Percentiles rank a stretch among this genome's conserved stretches.
Evolutionary conservation across 2,797 vertebrate species (phyloP).

Genomic region (Crax fasciolata): DNA sequence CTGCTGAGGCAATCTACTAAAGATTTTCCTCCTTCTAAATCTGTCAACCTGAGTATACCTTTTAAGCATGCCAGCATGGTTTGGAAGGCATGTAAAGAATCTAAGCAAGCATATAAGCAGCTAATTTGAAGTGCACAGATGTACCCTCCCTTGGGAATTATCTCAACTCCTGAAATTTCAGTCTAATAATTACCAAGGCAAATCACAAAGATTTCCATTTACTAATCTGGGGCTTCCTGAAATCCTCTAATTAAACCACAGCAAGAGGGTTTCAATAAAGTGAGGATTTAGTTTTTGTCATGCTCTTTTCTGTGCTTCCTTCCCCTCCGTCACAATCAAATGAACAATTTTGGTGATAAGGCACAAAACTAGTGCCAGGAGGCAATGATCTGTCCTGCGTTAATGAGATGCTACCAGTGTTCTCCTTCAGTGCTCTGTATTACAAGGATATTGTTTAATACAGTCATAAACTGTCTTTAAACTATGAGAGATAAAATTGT

Average conservation of each 20-base stretch:
- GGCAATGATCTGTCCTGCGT: neutral
- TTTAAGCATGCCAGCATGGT: slow-evolving; percentile 23
- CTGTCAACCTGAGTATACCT: slow-evolving; percentile 32
- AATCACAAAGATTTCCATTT: slow-evolving; percentile 66
- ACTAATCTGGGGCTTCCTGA: slow-evolving; percentile 61
- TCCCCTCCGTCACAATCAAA: neutral
- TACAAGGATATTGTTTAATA: neutral
- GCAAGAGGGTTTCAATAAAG: neutral
- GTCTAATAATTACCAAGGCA: slow-evolving; percentile 65
- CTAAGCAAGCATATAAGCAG: slow-evolving; percentile 61
- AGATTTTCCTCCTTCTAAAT: slow-evolving; percentile 25
- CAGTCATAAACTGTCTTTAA: neutral
- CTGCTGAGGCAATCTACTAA: slow-evolving; percentile 18
- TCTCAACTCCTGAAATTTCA: slow-evolving; percentile 50
- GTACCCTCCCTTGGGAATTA: slow-evolving; percentile 38
- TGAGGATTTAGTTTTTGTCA: neutral
- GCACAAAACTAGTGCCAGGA: neutral
- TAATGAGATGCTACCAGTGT: neutral
- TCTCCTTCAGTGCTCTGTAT: neutral
- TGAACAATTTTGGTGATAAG: neutral
- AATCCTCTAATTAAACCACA: slow-evolving; percentile 51
- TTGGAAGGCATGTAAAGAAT: slow-evolving; percentile 63
- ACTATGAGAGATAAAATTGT: neutral
- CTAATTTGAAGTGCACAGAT: slow-evolving; percentile 65
- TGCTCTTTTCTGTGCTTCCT: neutral